Conservation (phyloP, 2,888 invertebrate genomes). For the Rutpela maculata region DNA sequence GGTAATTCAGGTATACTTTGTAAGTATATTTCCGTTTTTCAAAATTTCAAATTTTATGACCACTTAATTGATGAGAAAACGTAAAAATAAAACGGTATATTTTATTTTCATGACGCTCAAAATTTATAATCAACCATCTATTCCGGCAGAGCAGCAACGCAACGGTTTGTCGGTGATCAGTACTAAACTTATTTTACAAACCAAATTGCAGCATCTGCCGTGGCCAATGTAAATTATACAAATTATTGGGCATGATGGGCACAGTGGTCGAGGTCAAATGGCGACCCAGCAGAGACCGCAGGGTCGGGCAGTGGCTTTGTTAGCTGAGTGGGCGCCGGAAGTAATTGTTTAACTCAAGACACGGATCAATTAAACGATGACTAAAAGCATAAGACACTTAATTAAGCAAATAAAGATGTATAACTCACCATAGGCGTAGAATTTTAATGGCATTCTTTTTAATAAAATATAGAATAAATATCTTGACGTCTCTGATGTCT, state of each 20-base stretch:
- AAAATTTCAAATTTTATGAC: too few species aligned
- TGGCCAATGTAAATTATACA: conserved; percentile 36
- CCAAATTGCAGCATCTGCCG: conserved; percentile 34
- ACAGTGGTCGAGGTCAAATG: conserved; percentile 31
- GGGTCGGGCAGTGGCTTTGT: conserved; percentile 41
- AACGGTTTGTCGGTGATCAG: conserved; percentile 8
- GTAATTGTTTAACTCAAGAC: conserved; percentile 49
- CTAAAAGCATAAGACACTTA: conserved; percentile 35
- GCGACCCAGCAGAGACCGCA: conserved; percentile 37
- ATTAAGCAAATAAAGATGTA: conserved; percentile 5
- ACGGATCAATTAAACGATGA: conserved; percentile 42
- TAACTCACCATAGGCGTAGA: background rate
- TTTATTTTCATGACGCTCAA: background rate
- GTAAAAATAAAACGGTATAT: background rate
- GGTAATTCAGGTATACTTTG: too few species aligned
- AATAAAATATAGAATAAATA: background rate
- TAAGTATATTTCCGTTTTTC: too few species aligned
- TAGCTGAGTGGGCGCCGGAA: conserved; percentile 53
- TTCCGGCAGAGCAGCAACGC: background rate
- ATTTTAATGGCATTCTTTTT: background rate
- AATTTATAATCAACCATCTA: background rate
- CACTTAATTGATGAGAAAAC: background rate
- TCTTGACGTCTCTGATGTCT: too few species aligned
- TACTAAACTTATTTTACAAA: conserved; percentile 11
- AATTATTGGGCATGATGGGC: conserved; percentile 40